Percentiles rank a stretch among this genome's conserved stretches.
These are phyloP conservation scores for Semibalanus balanoides DNA, from an alignment of 1,140 invertebrate species.

Conservation along the genomic window DNA sequence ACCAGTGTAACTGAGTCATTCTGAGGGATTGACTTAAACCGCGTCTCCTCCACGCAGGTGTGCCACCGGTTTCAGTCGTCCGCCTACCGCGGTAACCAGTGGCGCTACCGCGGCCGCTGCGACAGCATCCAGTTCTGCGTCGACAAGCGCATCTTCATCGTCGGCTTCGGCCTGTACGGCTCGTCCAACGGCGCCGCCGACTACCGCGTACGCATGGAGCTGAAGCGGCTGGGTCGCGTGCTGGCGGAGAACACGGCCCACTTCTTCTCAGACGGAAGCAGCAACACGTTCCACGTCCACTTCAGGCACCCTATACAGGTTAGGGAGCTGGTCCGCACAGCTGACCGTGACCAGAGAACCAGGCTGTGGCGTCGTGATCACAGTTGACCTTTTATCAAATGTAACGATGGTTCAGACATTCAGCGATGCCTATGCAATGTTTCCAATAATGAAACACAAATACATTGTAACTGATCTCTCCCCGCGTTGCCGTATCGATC, in stretches of 20 bases:
- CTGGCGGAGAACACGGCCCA: slow-evolving; percentile 78
- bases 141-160: slow-evolving; percentile 78
- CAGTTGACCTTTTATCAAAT: no score
- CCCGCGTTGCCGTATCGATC: no score
- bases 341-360: no score
- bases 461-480: no score
- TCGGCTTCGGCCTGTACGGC: slow-evolving; percentile 81
- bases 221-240: slow-evolving; percentile 62
- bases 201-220: slow-evolving; percentile 77
- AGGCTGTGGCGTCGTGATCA: no score
- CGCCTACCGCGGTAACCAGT: slow-evolving; percentile 89
- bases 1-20: no score
- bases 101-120: slow-evolving; percentile 78
- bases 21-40: no score
- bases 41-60: slow-evolving; percentile 39
- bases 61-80: slow-evolving; percentile 91
- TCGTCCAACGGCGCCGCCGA: slow-evolving; percentile 81
- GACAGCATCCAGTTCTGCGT: slow-evolving; percentile 88
- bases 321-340: background rate
- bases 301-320: slow-evolving; percentile 73
- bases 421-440: no score
- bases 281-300: slow-evolving; percentile 84
- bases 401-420: no score
- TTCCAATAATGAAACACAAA: no score
- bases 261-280: slow-evolving; percentile 85